Evolutionary conservation across 1,140 invertebrate genomes (phyloP), one percentile per base, ranked within the genome.

Genomic region (Bombus fervidus): DNA sequence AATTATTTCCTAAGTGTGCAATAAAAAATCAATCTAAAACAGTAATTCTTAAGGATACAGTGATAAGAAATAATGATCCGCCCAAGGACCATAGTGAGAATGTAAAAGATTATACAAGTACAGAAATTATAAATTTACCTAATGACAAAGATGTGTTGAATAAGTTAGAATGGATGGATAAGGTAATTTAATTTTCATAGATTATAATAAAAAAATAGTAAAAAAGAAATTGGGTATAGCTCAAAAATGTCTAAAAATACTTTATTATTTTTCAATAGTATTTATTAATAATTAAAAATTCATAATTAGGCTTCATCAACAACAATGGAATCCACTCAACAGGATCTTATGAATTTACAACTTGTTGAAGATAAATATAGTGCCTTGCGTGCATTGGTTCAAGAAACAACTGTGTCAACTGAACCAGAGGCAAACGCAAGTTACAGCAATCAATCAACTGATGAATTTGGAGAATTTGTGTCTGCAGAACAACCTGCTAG

Each of bases 401-500:
- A 95, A 81, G 93, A 94, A 79, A 83, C 93, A 57, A 57, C 75
- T 76, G 41, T 39, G 41, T 12, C 83, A n/a, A 62, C 72, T 39
- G 83, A 91, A 87, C 28, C 75, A 53, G 82, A 76, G 72, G 43
- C 72, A 85, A 87, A 88, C 84, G 62, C 88, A 86, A 91, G 87
- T 80, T 62, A 68, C 78, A 91, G 87, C 41, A 81, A 82, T 89
- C 83, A 86, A 28, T 73, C 82, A 9, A 69, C 34, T 18, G 96
- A 96, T 86, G 96, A 96, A 85, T 96, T 96, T 94, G 96, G 96
- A 57, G 96, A 96, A 75, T 97, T 96, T 91, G 93, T 96, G 72
- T 95, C 95, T 37, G 95, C 95, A 9, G 93, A 95, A 83, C 91
- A 94, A 39, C 72, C 90, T 18, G 76, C 81, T 57, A 47, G 83